Evolutionary conservation across 2,113 vertebrate genomes (phyloP).

Genomic region (Gasterosteus nipponicus): DNA sequence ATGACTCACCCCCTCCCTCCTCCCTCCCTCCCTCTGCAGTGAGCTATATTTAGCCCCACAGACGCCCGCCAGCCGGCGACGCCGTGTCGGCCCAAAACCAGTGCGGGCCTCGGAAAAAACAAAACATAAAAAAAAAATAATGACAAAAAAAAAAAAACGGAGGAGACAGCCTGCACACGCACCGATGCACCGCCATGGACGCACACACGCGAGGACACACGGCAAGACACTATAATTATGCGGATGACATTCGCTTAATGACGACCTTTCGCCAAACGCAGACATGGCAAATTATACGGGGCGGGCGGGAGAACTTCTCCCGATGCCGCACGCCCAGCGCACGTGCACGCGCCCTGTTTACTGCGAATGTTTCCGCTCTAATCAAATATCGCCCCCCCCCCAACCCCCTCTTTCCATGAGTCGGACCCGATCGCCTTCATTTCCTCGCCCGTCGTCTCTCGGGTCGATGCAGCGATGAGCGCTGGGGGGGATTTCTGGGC

Average conservation of each 20-base stretch:
- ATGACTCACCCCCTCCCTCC: constrained; percentile 64
- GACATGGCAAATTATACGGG: constrained; percentile 51
- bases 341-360: background rate
- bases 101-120: constrained; percentile 11
- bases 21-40: constrained; percentile 44
- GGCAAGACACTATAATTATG: constrained; percentile 52
- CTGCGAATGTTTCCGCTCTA: constrained; percentile 45
- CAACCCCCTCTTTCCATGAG: background rate
- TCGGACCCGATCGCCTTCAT: constrained; percentile 1
- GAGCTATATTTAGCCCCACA: constrained; percentile 75
- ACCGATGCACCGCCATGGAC: constrained; percentile 47
- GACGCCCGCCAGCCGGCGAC: constrained; percentile 66
- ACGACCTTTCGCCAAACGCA: constrained; percentile 58
- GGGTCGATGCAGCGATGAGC: constrained; percentile 64
- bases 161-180: constrained; percentile 36
- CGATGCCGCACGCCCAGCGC: constrained; percentile 1
- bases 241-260: constrained; percentile 56
- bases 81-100: constrained; percentile 48
- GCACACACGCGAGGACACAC: constrained; percentile 35
- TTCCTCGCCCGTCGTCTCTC: constrained; percentile 11
- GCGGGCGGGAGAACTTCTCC: constrained; percentile 11
- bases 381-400: constrained; percentile 41
- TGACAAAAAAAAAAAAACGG: constrained; percentile 47
- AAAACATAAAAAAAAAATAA: too few relatives aligned
- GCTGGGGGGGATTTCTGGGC: background rate